Evolutionary conservation across 2,888 invertebrate genomes (phyloP), one percentile per base, ranked within the genome.

Genomic region (Brassicogethes aeneus): DNA sequence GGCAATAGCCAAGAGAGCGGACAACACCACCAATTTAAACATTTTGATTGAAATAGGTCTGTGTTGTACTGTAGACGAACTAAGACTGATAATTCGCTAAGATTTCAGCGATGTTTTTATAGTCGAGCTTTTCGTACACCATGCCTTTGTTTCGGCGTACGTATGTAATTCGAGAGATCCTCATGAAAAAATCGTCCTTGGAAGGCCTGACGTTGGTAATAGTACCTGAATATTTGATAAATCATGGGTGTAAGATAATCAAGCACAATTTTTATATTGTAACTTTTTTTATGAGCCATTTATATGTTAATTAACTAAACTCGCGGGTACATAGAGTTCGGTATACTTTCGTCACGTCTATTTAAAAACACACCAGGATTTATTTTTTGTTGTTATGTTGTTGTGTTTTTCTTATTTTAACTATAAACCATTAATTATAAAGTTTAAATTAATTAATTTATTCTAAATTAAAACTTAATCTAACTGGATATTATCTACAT

Each of bases 1-100:
- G 45, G 73, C 77, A 61, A 76, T 69, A 50, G 77, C 72, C 60
- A 73, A 67, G 50, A 79, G 68, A 69, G 76, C 75, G 68, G 74
- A 75, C 66, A 79, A 59, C 53, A 61, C 59, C 57, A 60, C 59
- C 55, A 61, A 56, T 51, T 59, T 59, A 52, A 58, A 60, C 61
- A 61, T 61, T 45, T 57, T 51, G 44, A 16, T 15, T 34, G 33
- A 16, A 38, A 41, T 47, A 54, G 56, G 54, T 56, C 54, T 59
- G 55, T 54, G 56, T 53, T 51, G 54, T 45, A 37, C 50, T 49
- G 53, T 50, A 16, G 16, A 35, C 16, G 15, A 35, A 35, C n/a
- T 36, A 8, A 14, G 23, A 23, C 23, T 23, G 23, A 23, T 23
- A 10, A 23, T 23, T 23, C 10, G 23, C 23, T 34, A 29, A n/a